Evolutionary conservation across 2,797 vertebrate species (phyloP).

Genomic region (Cygnus olor): DNA sequence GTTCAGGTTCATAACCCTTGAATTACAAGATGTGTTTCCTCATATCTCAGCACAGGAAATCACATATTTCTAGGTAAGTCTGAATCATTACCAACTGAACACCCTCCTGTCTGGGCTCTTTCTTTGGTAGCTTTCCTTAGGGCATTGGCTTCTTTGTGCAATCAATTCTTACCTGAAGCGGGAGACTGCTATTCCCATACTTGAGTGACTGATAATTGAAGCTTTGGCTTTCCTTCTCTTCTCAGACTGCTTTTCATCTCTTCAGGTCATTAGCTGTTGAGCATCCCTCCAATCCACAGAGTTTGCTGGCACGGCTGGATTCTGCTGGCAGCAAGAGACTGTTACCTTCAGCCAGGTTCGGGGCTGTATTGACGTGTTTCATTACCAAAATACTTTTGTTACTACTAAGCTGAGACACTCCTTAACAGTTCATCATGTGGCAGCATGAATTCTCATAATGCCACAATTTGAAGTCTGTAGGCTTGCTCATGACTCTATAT

Average conservation of each 20-base stretch:
- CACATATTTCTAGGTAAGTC: not conserved
- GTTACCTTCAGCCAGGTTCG: not conserved
- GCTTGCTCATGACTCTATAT: not conserved
- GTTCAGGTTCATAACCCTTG: not conserved
- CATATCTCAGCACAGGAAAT: not conserved
- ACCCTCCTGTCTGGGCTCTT: not conserved
- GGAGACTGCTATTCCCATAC: not conserved
- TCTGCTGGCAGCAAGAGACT: not conserved
- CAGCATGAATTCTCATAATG: not conserved
- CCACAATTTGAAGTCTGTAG: not conserved
- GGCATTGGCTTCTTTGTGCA: not conserved
- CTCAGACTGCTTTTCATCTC: slow-evolving; percentile 17
- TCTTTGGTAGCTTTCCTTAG: not conserved
- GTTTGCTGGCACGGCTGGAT: not conserved
- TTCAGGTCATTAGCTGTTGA: not conserved
- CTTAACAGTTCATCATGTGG: not conserved
- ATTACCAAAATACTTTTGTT: not conserved
- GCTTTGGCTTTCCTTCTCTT: slow-evolving; percentile 7
- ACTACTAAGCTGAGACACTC: not conserved
- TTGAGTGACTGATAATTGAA: slow-evolving; percentile 12
- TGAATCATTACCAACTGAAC: not conserved
- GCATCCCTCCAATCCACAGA: not conserved
- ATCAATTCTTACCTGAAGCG: not conserved
- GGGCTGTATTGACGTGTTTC: not conserved
- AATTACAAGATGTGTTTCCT: not conserved